Conservation (phyloP, 2,888 invertebrate genomes). For the Gastrophysa polygoni region DNA sequence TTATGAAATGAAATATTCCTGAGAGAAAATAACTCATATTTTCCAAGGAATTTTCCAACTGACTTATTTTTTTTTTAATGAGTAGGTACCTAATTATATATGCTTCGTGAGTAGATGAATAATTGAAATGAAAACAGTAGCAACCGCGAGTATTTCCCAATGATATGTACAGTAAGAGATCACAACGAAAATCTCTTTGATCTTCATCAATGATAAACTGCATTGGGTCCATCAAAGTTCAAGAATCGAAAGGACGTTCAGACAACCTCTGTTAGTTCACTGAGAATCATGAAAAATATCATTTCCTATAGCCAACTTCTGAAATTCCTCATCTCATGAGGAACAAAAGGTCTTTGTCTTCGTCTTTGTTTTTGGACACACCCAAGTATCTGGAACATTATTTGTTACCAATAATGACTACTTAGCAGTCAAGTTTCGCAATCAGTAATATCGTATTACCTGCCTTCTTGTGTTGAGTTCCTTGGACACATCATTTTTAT, state of each 20-base stretch:
- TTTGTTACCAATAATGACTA: not conserved
- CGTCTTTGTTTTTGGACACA: not conserved
- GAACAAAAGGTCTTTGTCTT: not conserved
- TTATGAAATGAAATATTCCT: not conserved
- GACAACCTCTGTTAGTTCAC: no score
- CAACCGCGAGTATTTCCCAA: no score
- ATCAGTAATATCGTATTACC: not conserved
- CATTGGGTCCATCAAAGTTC: no score
- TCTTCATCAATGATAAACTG: no score
- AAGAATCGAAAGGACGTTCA: no score
- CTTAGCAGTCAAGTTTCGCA: not conserved
- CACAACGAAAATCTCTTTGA: no score
- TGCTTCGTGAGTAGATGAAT: not conserved
- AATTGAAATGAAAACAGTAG: no score
- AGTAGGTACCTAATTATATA: not conserved
- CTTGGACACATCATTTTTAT: not conserved
- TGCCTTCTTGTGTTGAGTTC: not conserved
- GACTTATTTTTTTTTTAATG: not conserved
- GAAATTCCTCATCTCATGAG: no score
- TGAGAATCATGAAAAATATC: no score
- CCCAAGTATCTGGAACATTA: not conserved
- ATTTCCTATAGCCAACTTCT: no score
- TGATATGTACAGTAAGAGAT: no score
- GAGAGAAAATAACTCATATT: not conserved
- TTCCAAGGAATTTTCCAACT: not conserved